A percentile compares a stretch with the other conserved stretches of the same genome.
phyloP scores from a whole-genome alignment of 2,888 invertebrate genomes.

The Mythimna vitellina region DNA sequence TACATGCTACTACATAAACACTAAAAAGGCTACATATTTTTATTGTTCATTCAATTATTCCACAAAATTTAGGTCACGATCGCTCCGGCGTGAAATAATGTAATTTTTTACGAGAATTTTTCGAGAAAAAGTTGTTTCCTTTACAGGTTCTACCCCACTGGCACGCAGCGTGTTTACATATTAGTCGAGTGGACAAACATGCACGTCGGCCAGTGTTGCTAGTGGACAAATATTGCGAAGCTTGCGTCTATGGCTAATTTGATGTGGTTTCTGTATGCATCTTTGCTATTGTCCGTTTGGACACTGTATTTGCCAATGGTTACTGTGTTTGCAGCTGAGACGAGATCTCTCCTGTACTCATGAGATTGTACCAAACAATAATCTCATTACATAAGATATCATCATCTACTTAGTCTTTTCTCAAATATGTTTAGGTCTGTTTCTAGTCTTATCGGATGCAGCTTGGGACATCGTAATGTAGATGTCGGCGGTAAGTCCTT shows the following conservation, averaged over 20 bases:
- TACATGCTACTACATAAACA: constrained; percentile 14
- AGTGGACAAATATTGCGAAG: constrained; percentile 28
- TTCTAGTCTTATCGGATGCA: too few relatives aligned
- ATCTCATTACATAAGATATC: not conserved
- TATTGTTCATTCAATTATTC: constrained; percentile 40
- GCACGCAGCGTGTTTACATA: constrained; percentile 7
- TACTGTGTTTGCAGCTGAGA: constrained; percentile 1
- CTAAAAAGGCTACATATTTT: constrained; percentile 12
- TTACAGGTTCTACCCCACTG: not conserved
- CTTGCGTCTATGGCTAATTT: constrained; percentile 23
- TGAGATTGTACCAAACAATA: not conserved
- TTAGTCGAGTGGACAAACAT: constrained; percentile 24
- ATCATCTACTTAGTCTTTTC: too few relatives aligned
- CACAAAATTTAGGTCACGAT: constrained; percentile 29
- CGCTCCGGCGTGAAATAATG: constrained; percentile 13
- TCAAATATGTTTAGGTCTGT: too few relatives aligned
- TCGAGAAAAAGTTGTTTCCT: constrained; percentile 35
- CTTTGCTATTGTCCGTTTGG: constrained; percentile 14
- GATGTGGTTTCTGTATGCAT: constrained; percentile 29
- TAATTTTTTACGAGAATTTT: constrained; percentile 40
- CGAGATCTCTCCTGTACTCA: not conserved
- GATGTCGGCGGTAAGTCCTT: too few relatives aligned
- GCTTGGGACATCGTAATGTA: too few relatives aligned
- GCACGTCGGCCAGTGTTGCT: constrained; percentile 6
- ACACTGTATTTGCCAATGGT: constrained; percentile 16